Percentiles rank a stretch among this genome's conserved stretches.
These are phyloP conservation scores for Cryptops parisi DNA, from an alignment of 2,888 invertebrate genomes.

Conservation along the genomic window DNA sequence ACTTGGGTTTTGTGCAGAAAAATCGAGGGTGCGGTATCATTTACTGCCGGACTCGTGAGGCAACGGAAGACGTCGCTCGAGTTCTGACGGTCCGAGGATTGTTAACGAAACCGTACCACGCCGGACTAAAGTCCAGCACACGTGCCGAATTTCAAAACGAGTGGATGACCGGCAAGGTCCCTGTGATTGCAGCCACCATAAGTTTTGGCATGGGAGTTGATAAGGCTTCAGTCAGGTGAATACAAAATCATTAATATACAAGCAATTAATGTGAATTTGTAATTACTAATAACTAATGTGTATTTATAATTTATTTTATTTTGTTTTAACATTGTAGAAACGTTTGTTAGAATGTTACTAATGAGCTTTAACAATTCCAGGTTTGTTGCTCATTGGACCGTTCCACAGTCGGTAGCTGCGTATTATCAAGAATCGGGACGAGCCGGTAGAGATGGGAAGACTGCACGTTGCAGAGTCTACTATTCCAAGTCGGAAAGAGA, in stretches of 20 bases:
- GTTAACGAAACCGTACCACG: slow-evolving; percentile 73
- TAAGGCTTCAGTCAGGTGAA: slow-evolving; percentile 77
- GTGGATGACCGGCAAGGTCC: slow-evolving; percentile 78
- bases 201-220: slow-evolving; percentile 99
- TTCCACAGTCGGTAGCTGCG: slow-evolving; percentile 85
- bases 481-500: slow-evolving; percentile 69
- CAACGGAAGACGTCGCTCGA: slow-evolving; percentile 68
- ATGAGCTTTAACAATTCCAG: slow-evolving; percentile 37
- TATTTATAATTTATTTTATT: too few relatives aligned
- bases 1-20: slow-evolving; percentile 25
- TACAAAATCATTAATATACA: neutral
- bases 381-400: slow-evolving; percentile 92
- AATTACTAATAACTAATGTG: neutral
- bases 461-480: slow-evolving; percentile 80
- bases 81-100: slow-evolving; percentile 59
- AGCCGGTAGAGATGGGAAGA: slow-evolving; percentile 87
- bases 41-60: slow-evolving; percentile 86
- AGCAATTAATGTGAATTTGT: neutral
- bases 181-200: slow-evolving; percentile 89
- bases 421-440: slow-evolving; percentile 95
- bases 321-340: too few relatives aligned
- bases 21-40: slow-evolving; percentile 64
- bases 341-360: slow-evolving; percentile 18
- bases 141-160: slow-evolving; percentile 56
- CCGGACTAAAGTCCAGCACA: slow-evolving; percentile 41